Percentiles rank a stretch among this genome's conserved stretches.
Conservation (phyloP, 2,113 vertebrate genomes). For the Eurypyga helias region DNA sequence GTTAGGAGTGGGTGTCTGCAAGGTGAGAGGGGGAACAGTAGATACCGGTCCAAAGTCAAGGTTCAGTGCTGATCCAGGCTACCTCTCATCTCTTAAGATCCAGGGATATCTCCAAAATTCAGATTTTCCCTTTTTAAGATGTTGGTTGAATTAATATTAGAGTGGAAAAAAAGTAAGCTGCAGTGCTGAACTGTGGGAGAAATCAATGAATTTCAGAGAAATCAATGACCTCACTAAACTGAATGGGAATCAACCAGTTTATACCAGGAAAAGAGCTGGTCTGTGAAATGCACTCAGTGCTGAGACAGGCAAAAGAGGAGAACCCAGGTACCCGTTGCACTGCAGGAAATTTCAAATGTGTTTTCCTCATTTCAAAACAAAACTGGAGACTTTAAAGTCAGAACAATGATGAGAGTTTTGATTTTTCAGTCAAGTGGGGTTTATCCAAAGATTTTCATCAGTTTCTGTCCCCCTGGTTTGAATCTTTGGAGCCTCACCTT, state of each 20-base stretch:
- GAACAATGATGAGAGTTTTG: not conserved
- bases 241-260: not conserved
- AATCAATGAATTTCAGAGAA: not conserved
- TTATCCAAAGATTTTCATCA: not conserved
- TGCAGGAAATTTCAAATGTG: not conserved
- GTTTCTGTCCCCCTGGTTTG: not conserved
- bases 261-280: not conserved
- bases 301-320: not conserved
- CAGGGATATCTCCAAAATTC: not conserved
- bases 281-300: not conserved
- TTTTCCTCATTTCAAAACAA: not conserved
- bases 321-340: not conserved
- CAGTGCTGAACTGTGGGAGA: not conserved
- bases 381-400: not conserved
- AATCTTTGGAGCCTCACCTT: constrained; percentile 7
- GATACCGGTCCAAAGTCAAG: not conserved
- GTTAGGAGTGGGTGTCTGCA: not conserved
- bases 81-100: not conserved
- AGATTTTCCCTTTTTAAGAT: not conserved
- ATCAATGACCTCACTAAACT: not conserved
- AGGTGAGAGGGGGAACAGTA: not conserved
- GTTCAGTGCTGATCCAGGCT: not conserved
- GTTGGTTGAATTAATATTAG: not conserved
- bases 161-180: not conserved
- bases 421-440: not conserved